Conservation (phyloP, 2,797 vertebrate genomes). For the Eidolon dupreanum region DNA sequence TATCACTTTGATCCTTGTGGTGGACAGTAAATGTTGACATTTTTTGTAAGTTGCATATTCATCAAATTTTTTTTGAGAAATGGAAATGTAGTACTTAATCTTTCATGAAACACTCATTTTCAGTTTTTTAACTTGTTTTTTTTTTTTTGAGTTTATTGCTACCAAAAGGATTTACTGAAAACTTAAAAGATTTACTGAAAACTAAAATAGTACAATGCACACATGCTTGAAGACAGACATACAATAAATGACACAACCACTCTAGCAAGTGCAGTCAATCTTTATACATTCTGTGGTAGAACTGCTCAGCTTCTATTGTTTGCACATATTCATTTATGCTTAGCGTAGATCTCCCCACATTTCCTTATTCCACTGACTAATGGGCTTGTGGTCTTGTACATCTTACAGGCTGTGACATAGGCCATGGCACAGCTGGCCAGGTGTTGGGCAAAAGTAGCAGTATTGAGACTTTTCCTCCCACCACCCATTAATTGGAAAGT, state of each 20-base stretch:
- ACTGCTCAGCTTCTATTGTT: background rate
- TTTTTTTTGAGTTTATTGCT: background rate
- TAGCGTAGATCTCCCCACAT: background rate
- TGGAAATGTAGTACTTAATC: background rate
- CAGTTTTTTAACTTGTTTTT: background rate
- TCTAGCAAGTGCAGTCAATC: background rate
- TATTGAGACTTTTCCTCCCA: background rate
- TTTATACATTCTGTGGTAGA: background rate
- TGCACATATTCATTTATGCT: accelerated
- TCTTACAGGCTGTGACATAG: background rate
- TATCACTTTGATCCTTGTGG: background rate
- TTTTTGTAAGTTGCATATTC: background rate
- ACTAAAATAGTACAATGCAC: too few relatives aligned
- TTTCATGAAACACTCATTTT: background rate
- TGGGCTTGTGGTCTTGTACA: background rate
- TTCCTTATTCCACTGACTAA: background rate
- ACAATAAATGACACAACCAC: background rate
- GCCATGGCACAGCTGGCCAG: background rate
- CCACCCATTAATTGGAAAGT: background rate
- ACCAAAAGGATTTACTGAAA: background rate
- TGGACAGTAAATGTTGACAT: background rate
- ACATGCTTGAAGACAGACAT: background rate
- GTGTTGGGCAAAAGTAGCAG: background rate
- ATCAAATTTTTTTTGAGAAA: background rate
- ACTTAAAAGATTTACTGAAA: too few relatives aligned